Evolutionary conservation across 2,888 invertebrate genomes (phyloP).

Genomic region (Latrodectus elegans): DNA sequence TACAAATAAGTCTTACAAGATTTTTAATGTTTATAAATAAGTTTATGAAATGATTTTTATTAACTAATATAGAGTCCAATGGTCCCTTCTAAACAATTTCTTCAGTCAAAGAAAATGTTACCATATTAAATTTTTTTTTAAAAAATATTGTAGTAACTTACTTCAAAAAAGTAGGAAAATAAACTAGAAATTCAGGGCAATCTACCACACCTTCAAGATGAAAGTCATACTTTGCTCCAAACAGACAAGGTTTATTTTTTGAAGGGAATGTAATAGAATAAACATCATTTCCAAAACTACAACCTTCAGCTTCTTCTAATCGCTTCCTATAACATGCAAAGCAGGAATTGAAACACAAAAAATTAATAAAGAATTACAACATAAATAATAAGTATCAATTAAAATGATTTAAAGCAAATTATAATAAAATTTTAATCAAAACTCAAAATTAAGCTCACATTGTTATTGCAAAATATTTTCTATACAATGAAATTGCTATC

Average conservation of each 20-base stretch:
- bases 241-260: constrained; percentile 81
- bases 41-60: too few relatives aligned
- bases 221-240: constrained; percentile 97
- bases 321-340: constrained; percentile 68
- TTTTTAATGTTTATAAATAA: too few relatives aligned
- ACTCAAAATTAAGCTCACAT: too few relatives aligned
- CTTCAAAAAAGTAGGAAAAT: constrained; percentile 88
- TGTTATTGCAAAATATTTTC: too few relatives aligned
- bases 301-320: constrained; percentile 68
- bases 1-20: too few relatives aligned
- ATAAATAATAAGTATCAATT: background rate
- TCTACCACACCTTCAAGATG: constrained; percentile 96
- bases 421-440: too few relatives aligned
- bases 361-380: background rate
- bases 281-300: constrained; percentile 77
- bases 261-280: constrained; percentile 76
- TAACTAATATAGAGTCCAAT: too few relatives aligned
- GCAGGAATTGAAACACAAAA: constrained; percentile 1
- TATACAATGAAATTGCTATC: too few relatives aligned
- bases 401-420: background rate
- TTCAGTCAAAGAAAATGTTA: too few relatives aligned
- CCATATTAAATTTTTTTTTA: background rate
- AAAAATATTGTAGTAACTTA: constrained; percentile 73
- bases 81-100: too few relatives aligned
- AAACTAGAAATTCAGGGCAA: constrained; percentile 98